Conservation (phyloP, 1,140 invertebrate species). For the Calephelis virginiensis region DNA sequence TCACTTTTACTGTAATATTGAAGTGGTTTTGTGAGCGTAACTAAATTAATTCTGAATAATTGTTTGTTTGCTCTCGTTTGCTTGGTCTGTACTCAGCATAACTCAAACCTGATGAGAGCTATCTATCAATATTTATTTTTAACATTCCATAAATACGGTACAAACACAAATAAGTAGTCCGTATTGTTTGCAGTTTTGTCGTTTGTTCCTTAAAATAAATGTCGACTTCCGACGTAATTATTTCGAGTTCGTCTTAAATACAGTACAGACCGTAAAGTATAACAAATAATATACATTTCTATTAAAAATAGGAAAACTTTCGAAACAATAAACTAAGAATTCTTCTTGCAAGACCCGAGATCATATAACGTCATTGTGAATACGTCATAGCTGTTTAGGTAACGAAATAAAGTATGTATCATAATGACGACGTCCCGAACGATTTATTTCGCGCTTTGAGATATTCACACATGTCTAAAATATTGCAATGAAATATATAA, state of each 20-base stretch:
- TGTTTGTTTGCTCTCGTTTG: too few relatives aligned
- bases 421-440: slow-evolving; percentile 50
- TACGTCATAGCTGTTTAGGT: slow-evolving; percentile 49
- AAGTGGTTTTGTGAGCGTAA: too few relatives aligned
- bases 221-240: slow-evolving; percentile 8
- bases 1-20: too few relatives aligned
- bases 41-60: too few relatives aligned
- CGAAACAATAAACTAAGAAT: slow-evolving; percentile 41
- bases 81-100: too few relatives aligned
- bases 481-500: slow-evolving; percentile 44
- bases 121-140: too few relatives aligned
- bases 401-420: slow-evolving; percentile 33
- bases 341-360: slow-evolving; percentile 58
- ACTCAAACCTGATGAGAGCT: too few relatives aligned
- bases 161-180: background rate
- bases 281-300: slow-evolving; percentile 58
- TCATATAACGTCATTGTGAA: slow-evolving; percentile 58
- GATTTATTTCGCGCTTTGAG: slow-evolving; percentile 56
- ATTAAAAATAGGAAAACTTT: slow-evolving; percentile 52
- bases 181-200: background rate
- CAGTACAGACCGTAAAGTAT: slow-evolving; percentile 42
- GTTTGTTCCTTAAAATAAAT: background rate
- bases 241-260: slow-evolving; percentile 21
- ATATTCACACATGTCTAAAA: slow-evolving; percentile 52
- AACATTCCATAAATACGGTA: background rate